Percentiles rank a stretch among this genome's conserved stretches.
Evolutionary conservation across 1,140 invertebrate genomes (phyloP).

Genomic region (Mya arenaria): DNA sequence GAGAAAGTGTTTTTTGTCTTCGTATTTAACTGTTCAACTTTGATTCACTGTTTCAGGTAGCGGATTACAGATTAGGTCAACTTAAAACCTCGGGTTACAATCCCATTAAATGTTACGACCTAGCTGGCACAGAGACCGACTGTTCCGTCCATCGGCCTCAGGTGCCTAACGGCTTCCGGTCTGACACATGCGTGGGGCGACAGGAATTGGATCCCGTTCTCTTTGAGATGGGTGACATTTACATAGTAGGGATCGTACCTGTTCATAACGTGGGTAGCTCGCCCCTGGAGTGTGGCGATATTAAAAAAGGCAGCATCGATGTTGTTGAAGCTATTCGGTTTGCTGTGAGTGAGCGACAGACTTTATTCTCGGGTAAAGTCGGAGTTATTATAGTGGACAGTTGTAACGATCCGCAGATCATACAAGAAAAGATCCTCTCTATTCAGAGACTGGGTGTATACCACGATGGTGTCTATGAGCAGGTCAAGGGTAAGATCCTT

Average conservation of each 20-base stretch:
- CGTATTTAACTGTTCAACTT: not conserved
- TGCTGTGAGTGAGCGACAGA: conserved; percentile 18
- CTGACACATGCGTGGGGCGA: not conserved
- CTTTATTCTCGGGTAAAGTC: not conserved
- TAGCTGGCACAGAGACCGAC: not conserved
- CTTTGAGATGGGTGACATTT: conserved; percentile 38
- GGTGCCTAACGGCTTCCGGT: conserved; percentile 17
- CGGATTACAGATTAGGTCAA: conserved; percentile 7
- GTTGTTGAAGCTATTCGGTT: conserved; percentile 44
- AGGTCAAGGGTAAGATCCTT: conserved; percentile 26
- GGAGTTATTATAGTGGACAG: conserved; percentile 49
- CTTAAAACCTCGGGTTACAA: not conserved
- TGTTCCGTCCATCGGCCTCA: conserved; percentile 19
- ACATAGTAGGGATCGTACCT: conserved; percentile 40
- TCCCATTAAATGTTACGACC: conserved; percentile 9
- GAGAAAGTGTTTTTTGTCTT: not conserved
- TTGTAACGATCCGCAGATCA: conserved; percentile 45
- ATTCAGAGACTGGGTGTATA: conserved; percentile 31
- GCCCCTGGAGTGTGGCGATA: conserved; percentile 40
- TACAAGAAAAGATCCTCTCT: conserved; percentile 46
- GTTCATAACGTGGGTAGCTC: conserved; percentile 28
- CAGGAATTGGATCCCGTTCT: not conserved
- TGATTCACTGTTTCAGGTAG: not conserved
- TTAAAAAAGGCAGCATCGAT: conserved; percentile 30
- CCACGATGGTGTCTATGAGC: conserved; percentile 11